These are phyloP conservation scores for Melanotaenia nigrans DNA, from an alignment of 2,797 vertebrate species.

Conservation along the genomic window DNA sequence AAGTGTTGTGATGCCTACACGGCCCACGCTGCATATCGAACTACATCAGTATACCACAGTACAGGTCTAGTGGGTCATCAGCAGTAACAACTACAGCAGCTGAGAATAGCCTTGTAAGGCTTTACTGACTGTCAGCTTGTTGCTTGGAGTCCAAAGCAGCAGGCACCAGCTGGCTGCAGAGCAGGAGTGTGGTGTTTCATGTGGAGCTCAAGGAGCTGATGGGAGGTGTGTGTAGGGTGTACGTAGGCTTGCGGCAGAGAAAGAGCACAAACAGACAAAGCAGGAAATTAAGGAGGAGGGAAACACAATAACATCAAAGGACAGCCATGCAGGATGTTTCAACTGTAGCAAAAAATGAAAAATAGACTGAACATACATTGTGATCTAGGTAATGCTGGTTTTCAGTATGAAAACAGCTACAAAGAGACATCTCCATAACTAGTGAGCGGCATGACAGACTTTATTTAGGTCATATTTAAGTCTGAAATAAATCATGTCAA, in stretches of 20 bases:
- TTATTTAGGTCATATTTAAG: constrained; percentile 34
- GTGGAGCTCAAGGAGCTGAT: constrained; percentile 62
- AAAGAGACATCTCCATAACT: constrained; percentile 40
- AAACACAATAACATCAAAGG: constrained; percentile 63
- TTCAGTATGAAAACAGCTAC: constrained; percentile 6
- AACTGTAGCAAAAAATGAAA: constrained; percentile 31
- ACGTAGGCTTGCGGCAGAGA: constrained; percentile 53
- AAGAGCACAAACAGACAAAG: constrained; percentile 59
- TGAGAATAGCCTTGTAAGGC: constrained; percentile 80
- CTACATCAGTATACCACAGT: constrained; percentile 67
- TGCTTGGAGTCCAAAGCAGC: constrained; percentile 61
- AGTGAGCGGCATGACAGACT: constrained; percentile 9
- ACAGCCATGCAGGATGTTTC: constrained; percentile 23
- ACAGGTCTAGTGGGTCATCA: constrained; percentile 74
- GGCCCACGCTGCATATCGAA: constrained; percentile 76
- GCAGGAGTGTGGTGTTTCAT: constrained; percentile 59
- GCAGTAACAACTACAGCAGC: constrained; percentile 66
- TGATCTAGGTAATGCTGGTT: constrained; percentile 21
- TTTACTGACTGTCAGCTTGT: constrained; percentile 65
- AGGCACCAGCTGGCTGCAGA: constrained; percentile 56
- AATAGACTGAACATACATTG: constrained; percentile 15
- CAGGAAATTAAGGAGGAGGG: constrained; percentile 55
- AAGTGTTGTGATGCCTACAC: constrained; percentile 76
- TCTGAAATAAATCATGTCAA: constrained; percentile 38
- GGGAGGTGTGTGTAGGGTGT: constrained; percentile 61